A percentile compares a stretch with the other conserved stretches of the same genome.
These are phyloP conservation scores for Bovichtus variegatus DNA, from an alignment of 2,797 vertebrate genomes.

Conservation along the genomic window DNA sequence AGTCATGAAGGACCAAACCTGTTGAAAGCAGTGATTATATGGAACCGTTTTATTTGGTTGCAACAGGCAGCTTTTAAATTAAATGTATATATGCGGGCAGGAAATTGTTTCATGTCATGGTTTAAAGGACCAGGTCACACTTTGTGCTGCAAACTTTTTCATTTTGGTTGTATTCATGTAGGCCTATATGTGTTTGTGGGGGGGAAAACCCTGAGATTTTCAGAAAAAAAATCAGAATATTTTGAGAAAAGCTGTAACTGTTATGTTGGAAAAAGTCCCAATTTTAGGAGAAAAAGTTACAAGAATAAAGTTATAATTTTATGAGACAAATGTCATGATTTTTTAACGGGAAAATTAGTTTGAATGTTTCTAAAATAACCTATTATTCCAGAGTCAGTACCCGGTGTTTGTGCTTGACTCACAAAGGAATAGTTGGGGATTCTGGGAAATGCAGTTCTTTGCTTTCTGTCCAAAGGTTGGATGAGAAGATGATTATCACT, in stretches of 20 bases:
- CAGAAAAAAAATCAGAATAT: neutral
- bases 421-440: too few species aligned
- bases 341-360: neutral
- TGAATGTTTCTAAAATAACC: neutral
- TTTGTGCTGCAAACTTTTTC: too few species aligned
- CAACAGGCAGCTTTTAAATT: constrained; percentile 7
- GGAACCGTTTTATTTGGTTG: neutral
- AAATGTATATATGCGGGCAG: neutral
- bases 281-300: neutral
- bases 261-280: neutral
- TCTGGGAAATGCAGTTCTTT: too few species aligned
- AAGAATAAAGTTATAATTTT: neutral
- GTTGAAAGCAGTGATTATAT: neutral
- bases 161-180: too few species aligned
- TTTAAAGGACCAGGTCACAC: constrained; percentile 16
- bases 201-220: neutral
- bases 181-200: neutral
- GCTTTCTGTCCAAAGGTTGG: too few species aligned
- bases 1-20: neutral
- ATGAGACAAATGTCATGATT: neutral
- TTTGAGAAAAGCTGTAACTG: neutral
- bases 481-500: neutral
- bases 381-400: too few species aligned
- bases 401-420: too few species aligned
- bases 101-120: neutral